Conservation (phyloP, 2,113 vertebrate genomes). For the Chelonoidis abingdonii region DNA sequence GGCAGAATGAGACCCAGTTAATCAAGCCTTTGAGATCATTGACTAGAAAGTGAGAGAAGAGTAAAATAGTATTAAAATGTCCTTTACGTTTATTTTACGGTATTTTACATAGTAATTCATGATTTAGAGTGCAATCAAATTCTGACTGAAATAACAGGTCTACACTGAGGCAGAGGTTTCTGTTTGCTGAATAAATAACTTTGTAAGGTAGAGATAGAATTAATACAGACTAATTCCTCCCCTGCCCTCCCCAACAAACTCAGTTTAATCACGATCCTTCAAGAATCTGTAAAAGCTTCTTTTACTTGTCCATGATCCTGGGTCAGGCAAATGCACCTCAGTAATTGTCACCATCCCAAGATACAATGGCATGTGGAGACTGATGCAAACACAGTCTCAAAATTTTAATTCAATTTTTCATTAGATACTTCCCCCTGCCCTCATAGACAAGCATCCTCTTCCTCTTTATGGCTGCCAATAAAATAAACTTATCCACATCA, state of each 20-base stretch:
- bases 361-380: neutral
- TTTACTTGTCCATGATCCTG: neutral
- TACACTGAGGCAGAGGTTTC: neutral
- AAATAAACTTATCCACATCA: neutral
- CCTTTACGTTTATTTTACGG: neutral
- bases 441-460: neutral
- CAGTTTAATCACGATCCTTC: neutral
- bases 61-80: neutral
- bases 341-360: neutral
- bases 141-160: neutral
- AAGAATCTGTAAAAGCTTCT: neutral
- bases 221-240: neutral
- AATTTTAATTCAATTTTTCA: neutral
- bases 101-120: neutral
- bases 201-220: neutral
- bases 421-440: constrained; percentile 1
- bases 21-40: neutral
- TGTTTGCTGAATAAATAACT: neutral
- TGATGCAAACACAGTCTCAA: neutral
- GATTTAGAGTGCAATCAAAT: neutral
- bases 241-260: neutral
- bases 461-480: neutral
- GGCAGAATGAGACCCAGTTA: neutral
- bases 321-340: neutral
- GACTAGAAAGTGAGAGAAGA: neutral